Conservation (phyloP, 2,113 vertebrate species). For the Struthidea cinerea region DNA sequence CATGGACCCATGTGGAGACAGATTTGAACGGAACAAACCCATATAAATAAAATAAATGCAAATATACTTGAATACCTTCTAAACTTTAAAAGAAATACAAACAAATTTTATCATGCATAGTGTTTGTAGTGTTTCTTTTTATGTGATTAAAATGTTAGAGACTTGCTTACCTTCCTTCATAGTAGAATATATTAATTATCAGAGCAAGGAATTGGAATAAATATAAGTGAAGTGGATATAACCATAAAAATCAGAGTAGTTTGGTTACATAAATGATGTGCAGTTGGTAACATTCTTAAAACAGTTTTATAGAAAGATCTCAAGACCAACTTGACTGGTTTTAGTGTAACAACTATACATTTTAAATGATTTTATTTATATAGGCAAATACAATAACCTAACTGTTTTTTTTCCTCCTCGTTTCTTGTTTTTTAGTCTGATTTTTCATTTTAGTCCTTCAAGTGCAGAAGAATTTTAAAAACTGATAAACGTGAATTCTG, state of each 20-base stretch:
- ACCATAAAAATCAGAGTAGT: neutral
- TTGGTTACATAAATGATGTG: neutral
- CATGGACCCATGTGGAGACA: neutral
- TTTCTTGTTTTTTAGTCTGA: neutral
- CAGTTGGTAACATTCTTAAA: neutral
- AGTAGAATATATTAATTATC: neutral
- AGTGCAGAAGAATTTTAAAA: neutral
- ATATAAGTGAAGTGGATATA: neutral
- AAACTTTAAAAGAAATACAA: neutral
- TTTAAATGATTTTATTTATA: neutral
- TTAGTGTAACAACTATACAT: neutral
- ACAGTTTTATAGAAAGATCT: neutral
- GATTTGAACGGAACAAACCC: neutral
- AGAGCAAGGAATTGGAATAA: neutral
- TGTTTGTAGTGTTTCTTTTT: neutral
- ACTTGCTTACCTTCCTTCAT: neutral
- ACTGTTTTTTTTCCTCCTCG: fast-evolving
- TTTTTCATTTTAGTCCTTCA: neutral
- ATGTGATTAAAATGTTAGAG: neutral
- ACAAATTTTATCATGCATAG: neutral
- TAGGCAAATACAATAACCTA: neutral
- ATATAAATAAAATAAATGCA: neutral
- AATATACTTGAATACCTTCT: neutral
- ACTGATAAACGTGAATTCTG: neutral
- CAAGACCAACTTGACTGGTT: neutral